A percentile compares a stretch with the other conserved stretches of the same genome.
These are phyloP conservation scores for Ambastaia sidthimunki DNA, from an alignment of 2,797 vertebrate species.

Conservation along the genomic window DNA sequence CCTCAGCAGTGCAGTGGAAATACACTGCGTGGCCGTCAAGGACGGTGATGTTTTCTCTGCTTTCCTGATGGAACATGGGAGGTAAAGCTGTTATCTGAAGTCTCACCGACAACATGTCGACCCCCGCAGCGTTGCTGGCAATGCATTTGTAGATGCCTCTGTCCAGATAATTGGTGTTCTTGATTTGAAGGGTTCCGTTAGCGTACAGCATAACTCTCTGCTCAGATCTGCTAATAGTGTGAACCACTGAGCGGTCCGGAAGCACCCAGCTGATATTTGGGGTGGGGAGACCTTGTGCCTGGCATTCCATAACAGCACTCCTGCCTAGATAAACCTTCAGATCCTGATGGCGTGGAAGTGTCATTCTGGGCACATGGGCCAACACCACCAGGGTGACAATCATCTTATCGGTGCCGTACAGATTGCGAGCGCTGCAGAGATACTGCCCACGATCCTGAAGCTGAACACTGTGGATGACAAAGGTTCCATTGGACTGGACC, in stretches of 20 bases:
- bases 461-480: conserved; percentile 85
- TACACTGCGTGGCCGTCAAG: conserved; percentile 79
- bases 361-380: conserved; percentile 84
- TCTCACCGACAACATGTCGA: conserved; percentile 84
- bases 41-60: conserved; percentile 81
- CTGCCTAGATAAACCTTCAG: conserved; percentile 87
- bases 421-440: conserved; percentile 86
- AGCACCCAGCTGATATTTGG: conserved; percentile 92
- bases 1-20: conserved; percentile 87
- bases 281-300: conserved; percentile 82
- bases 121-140: conserved; percentile 89
- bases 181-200: conserved; percentile 87
- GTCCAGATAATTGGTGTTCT: conserved; percentile 79
- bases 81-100: conserved; percentile 88
- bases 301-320: conserved; percentile 83
- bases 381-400: conserved; percentile 80
- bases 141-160: conserved; percentile 90
- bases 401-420: conserved; percentile 83
- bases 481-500: conserved; percentile 88
- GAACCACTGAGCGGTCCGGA: conserved; percentile 82
- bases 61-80: conserved; percentile 85
- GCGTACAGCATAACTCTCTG: conserved; percentile 77
- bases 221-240: conserved; percentile 62
- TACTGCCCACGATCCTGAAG: conserved; percentile 92
- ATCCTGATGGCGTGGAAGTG: conserved; percentile 80